phyloP scores from a whole-genome alignment of 2,888 invertebrate species.

The Cryptocephalus primarius region DNA sequence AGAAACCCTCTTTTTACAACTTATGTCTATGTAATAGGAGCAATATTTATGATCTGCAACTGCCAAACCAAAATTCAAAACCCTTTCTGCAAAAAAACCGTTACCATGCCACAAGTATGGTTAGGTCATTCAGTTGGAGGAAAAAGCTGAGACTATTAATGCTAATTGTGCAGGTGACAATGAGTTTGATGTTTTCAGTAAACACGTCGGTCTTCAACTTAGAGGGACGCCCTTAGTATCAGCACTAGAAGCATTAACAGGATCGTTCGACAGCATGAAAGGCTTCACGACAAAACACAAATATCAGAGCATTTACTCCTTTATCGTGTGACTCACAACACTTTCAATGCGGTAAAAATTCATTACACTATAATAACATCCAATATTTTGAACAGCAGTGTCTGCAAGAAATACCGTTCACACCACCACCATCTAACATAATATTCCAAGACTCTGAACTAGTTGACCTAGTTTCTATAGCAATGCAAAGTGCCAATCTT shows the following conservation, averaged over 20 bases:
- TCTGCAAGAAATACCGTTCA: too few relatives aligned
- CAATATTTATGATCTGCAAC: slow-evolving; percentile 12
- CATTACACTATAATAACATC: background rate
- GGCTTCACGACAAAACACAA: background rate
- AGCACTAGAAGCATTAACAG: background rate
- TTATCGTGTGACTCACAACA: background rate
- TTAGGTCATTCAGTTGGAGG: slow-evolving; percentile 18
- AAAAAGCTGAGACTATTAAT: slow-evolving; percentile 18
- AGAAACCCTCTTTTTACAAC: slow-evolving; percentile 12
- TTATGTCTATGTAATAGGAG: slow-evolving; percentile 13
- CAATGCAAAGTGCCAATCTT: too few relatives aligned
- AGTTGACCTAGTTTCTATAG: too few relatives aligned
- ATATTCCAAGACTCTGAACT: too few relatives aligned
- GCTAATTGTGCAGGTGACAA: slow-evolving; percentile 12
- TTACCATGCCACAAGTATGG: slow-evolving; percentile 17
- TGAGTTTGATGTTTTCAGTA: slow-evolving; percentile 19
- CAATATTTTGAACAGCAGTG: background rate
- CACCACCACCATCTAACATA: too few relatives aligned
- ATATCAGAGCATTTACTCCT: background rate
- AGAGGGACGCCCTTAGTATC: slow-evolving; percentile 6
- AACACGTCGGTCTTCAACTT: too few relatives aligned
- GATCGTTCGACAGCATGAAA: background rate
- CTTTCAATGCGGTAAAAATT: background rate
- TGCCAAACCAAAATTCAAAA: slow-evolving; percentile 11
- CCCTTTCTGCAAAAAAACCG: slow-evolving; percentile 3